Evolutionary conservation across 2,797 vertebrate species (phyloP).

Genomic region (Protonibea diacanthus): DNA sequence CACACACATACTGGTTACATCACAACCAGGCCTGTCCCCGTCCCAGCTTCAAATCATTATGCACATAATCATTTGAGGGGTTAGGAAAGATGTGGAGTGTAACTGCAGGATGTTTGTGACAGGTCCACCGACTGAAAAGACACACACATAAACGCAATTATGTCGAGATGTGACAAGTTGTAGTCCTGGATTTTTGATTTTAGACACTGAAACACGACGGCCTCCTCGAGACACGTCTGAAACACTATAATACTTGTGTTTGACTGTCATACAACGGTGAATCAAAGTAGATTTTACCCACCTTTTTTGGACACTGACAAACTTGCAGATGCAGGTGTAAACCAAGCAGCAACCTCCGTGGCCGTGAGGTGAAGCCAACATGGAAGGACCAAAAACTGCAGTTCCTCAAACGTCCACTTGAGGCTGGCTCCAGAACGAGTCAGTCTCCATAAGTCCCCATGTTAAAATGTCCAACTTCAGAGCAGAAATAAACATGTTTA

Average conservation of each 20-base stretch:
- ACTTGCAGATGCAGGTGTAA: too few species aligned
- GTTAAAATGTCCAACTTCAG: too few species aligned
- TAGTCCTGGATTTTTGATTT: neutral
- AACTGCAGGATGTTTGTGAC: conserved; percentile 9
- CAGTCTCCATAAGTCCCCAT: too few species aligned
- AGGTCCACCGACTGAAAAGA: neutral
- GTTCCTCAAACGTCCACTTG: too few species aligned
- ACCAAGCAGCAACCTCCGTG: too few species aligned
- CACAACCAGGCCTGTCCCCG: conserved; percentile 41
- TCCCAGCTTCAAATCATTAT: conserved; percentile 64
- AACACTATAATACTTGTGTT: neutral
- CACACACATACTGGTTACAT: conserved; percentile 58
- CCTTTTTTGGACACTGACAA: neutral
- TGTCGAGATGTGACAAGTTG: neutral
- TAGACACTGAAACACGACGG: neutral
- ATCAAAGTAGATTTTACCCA: neutral
- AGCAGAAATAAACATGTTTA: too few species aligned
- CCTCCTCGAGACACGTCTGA: neutral
- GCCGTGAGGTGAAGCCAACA: too few species aligned
- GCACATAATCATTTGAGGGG: conserved; percentile 49
- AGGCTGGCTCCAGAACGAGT: too few species aligned
- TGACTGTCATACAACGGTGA: neutral
- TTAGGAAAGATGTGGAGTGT: neutral
- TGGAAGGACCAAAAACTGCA: too few species aligned
- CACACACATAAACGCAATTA: too few species aligned